Conservation (phyloP, 2,888 invertebrate genomes). For the Amblyjoppa proteus region DNA sequence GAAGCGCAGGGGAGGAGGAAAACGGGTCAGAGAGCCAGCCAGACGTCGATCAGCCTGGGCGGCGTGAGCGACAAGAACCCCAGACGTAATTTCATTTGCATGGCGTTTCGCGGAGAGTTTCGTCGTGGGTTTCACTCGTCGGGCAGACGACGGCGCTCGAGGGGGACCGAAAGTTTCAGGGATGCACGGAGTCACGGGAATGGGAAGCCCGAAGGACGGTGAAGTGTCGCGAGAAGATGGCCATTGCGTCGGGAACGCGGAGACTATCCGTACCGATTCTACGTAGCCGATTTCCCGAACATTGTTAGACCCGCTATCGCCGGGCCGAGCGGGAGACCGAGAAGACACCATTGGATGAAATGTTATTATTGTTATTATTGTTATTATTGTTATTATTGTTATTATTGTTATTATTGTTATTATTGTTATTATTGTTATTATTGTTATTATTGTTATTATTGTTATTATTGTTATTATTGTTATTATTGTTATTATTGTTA, state of each 20-base stretch:
- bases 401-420: no score
- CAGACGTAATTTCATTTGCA: slow-evolving; percentile 78
- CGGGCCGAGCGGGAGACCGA: no score
- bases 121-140: background rate
- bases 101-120: slow-evolving; percentile 46
- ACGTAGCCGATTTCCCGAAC: background rate
- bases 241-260: slow-evolving; percentile 25
- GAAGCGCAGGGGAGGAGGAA: slow-evolving; percentile 29
- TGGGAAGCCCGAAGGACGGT: slow-evolving; percentile 14
- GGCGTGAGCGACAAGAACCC: slow-evolving; percentile 45
- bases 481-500: no score
- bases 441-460: no score
- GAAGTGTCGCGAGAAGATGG: slow-evolving; percentile 24
- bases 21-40: slow-evolving; percentile 18
- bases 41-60: slow-evolving; percentile 43
- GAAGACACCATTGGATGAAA: no score
- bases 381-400: no score
- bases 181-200: slow-evolving; percentile 24
- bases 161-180: slow-evolving; percentile 34
- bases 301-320: background rate
- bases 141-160: slow-evolving; percentile 10
- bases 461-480: no score
- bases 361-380: no score
- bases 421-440: no score
- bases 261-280: slow-evolving; percentile 5